Percentiles rank a stretch among this genome's conserved stretches.
These are phyloP conservation scores for Cariama cristata DNA, from an alignment of 2,113 vertebrate genomes.

Conservation along the genomic window DNA sequence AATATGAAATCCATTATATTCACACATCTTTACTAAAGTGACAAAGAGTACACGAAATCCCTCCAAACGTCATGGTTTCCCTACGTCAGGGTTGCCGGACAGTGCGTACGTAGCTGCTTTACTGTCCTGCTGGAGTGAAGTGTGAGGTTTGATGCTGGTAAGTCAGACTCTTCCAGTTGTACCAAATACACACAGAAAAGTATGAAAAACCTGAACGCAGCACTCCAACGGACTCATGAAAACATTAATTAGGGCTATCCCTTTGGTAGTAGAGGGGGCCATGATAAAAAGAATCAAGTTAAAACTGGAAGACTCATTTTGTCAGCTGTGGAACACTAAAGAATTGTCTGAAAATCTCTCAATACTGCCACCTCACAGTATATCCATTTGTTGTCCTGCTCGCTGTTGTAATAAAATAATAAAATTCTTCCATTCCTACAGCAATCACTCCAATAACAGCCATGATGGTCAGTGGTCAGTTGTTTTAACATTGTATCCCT, in stretches of 20 bases:
- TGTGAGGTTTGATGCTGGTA: neutral
- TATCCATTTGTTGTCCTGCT: rapidly evolving
- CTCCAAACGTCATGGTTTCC: neutral
- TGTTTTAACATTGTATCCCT: rapidly evolving
- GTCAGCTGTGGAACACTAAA: neutral
- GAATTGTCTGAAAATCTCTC: rapidly evolving
- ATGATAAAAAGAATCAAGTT: rapidly evolving
- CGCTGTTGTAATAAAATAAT: rapidly evolving
- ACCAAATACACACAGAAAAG: neutral
- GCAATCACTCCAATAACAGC: rapidly evolving
- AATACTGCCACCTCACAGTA: rapidly evolving
- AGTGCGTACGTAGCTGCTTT: neutral
- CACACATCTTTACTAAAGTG: neutral
- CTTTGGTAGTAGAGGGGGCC: rapidly evolving
- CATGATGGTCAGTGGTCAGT: rapidly evolving
- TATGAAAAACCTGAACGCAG: rapidly evolving
- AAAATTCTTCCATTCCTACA: rapidly evolving
- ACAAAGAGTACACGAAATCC: neutral
- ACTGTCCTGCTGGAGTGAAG: neutral
- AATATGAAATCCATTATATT: rapidly evolving
- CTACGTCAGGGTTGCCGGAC: neutral
- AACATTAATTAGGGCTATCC: neutral
- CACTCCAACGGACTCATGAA: rapidly evolving
- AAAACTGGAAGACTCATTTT: neutral
- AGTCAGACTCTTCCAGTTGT: neutral